These are phyloP conservation scores for Odontocolon sp. DNA, from an alignment of 2,888 invertebrate genomes.

Conservation along the genomic window DNA sequence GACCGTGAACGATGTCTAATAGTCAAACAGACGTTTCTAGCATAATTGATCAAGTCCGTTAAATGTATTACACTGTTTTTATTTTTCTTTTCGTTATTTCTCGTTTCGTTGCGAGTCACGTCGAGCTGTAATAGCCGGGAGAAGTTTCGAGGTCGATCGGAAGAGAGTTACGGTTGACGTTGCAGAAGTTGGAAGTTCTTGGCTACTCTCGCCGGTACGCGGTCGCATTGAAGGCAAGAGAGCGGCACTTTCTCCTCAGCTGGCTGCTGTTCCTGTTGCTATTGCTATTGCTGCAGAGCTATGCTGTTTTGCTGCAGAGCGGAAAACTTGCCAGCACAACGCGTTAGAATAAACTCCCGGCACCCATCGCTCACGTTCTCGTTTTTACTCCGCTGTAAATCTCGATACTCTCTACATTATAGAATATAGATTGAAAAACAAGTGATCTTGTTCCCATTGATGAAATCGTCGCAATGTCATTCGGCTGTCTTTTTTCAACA, in stretches of 20 bases:
- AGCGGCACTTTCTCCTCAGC: conserved; percentile 71
- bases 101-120: conserved; percentile 34
- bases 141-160: conserved; percentile 73
- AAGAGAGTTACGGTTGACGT: conserved; percentile 69
- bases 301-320: too few relatives aligned
- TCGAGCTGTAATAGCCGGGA: conserved; percentile 50
- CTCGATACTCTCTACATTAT: not conserved
- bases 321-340: conserved; percentile 5
- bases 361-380: conserved; percentile 13
- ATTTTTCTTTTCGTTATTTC: conserved; percentile 14
- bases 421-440: too few relatives aligned
- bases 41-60: conserved; percentile 28
- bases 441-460: too few relatives aligned
- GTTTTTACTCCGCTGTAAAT: conserved; percentile 6
- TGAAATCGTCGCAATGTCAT: too few relatives aligned
- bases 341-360: not conserved
- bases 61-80: conserved; percentile 16
- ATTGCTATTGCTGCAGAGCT: not conserved
- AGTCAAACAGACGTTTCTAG: not conserved
- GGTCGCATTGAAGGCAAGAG: conserved; percentile 40
- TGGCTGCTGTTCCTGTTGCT: conserved; percentile 39
- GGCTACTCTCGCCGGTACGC: conserved; percentile 71
- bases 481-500: not conserved
- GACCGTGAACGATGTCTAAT: conserved; percentile 21
- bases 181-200: conserved; percentile 72